Base-by-base conservation (phyloP, 2,113 vertebrate genomes). In the Rhinoptilus africanus region DNA sequence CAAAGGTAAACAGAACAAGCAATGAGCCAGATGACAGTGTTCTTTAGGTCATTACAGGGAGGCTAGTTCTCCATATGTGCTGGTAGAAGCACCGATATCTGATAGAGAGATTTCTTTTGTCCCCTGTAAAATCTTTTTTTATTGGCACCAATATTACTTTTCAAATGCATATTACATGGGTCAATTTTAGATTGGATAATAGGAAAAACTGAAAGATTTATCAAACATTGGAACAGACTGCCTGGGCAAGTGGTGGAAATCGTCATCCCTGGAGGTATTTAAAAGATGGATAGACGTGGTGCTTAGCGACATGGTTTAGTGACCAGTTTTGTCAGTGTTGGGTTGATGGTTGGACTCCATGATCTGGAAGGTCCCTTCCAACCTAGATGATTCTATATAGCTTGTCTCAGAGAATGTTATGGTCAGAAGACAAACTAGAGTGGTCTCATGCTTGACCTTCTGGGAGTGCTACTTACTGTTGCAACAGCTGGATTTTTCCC, bases 1-100 rank as follows among this genome's bases (percentile, higher is more conserved):
- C 56, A 94, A 89, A 89, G 68, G 47, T 94, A 74, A 97, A 83
- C 47, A 69, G 62, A 91, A 89, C 12, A 82, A 85, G 83, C 67
- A 92, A 72, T 59, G 83, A 92, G 67, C 32, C 67, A 92, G 82
- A 79, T 89, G 59, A 91, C 56, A 91, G 72, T 8, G 3, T n/a
- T 63, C 71, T 89, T 85, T 19, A 83, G 86, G 90, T 78, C 48
- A 77, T 57, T 90, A 63, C 21, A 83, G 89, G 28, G 35, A 73
- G 35, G n/a, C 50, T 82, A 24, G 17, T 69, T 88, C 63, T 63
- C 56, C n/a, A 22, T 7, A 48, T 0, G 3, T 5, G 50, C 60
- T 84, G 27, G 14, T 15, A 79, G 64, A 81, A 94, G 50, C 27
- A 51, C 28, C 7, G 20, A 14, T 19, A 48, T 54, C 59, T 47